A percentile compares a stretch with the other conserved stretches of the same genome.
Conservation (phyloP, 2,113 vertebrate species). For the Polypterus senegalus region DNA sequence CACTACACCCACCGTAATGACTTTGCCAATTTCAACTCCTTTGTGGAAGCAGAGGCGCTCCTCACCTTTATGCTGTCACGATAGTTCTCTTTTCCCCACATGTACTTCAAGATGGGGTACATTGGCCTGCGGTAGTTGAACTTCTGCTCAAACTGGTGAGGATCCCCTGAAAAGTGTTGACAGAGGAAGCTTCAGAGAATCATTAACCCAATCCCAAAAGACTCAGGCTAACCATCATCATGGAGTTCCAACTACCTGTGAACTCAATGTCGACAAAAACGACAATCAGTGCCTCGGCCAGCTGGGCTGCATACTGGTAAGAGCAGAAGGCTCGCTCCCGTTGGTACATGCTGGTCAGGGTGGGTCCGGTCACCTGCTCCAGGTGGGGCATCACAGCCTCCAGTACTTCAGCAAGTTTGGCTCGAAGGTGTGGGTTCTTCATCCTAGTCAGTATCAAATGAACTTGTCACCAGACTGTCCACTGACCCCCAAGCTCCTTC, state of each 20-base stretch:
- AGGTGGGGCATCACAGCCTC: constrained; percentile 97
- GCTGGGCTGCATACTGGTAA: constrained; percentile 63
- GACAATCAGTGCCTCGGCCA: constrained; percentile 85
- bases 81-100: constrained; percentile 83
- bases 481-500: no score
- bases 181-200: not conserved
- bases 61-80: constrained; percentile 84
- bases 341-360: constrained; percentile 73
- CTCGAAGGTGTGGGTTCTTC: constrained; percentile 93
- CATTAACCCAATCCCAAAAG: not conserved
- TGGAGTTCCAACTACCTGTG: constrained; percentile 58
- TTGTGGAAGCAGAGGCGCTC: not conserved
- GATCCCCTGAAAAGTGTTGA: constrained; percentile 63
- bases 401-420: constrained; percentile 88
- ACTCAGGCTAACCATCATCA: fast-evolving
- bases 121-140: constrained; percentile 97
- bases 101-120: constrained; percentile 93
- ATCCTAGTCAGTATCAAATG: constrained; percentile 50
- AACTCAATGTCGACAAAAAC: constrained; percentile 98
- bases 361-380: constrained; percentile 57
- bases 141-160: constrained; percentile 97
- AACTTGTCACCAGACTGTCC: no score
- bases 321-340: constrained; percentile 84
- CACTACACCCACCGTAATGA: no score
- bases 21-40: no score